These are phyloP conservation scores for Muschampia staudingeri DNA, from an alignment of 2,888 invertebrate species.

Conservation along the genomic window DNA sequence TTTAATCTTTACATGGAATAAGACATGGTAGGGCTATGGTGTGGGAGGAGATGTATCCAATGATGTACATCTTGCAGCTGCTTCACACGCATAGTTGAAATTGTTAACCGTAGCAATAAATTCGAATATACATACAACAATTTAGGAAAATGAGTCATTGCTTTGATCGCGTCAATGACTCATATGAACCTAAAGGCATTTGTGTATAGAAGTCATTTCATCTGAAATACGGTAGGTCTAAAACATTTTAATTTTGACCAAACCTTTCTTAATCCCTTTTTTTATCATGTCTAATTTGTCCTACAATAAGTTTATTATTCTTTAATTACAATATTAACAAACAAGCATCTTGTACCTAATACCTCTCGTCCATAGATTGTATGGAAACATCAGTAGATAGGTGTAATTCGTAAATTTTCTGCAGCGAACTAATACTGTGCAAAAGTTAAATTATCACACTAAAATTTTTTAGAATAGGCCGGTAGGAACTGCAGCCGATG, in stretches of 20 bases:
- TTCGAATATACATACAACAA: conserved; percentile 34
- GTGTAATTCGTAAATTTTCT: no score
- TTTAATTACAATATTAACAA: no score
- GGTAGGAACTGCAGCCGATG: no score
- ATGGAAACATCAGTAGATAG: no score
- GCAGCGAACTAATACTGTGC: no score
- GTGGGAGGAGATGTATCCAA: conserved; percentile 23
- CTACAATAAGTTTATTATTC: no score
- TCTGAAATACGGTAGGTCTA: background rate
- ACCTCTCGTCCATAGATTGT: no score
- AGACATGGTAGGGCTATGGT: background rate
- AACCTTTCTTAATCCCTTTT: background rate
- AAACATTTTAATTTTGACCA: background rate
- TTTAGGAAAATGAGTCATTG: conserved; percentile 32
- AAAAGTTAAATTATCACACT: no score
- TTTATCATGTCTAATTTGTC: background rate
- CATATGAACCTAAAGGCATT: conserved; percentile 6
- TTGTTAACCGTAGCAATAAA: conserved; percentile 30
- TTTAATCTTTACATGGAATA: conserved; percentile 15
- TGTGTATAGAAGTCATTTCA: conserved; percentile 6
- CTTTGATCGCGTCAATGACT: background rate
- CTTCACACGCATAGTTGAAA: conserved; percentile 26
- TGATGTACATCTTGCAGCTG: conserved; percentile 38
- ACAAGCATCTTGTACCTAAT: no score
- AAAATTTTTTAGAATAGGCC: no score